Base-by-base conservation (phyloP, 1,140 invertebrate genomes). In the Tetramorium parvispinum region DNA sequence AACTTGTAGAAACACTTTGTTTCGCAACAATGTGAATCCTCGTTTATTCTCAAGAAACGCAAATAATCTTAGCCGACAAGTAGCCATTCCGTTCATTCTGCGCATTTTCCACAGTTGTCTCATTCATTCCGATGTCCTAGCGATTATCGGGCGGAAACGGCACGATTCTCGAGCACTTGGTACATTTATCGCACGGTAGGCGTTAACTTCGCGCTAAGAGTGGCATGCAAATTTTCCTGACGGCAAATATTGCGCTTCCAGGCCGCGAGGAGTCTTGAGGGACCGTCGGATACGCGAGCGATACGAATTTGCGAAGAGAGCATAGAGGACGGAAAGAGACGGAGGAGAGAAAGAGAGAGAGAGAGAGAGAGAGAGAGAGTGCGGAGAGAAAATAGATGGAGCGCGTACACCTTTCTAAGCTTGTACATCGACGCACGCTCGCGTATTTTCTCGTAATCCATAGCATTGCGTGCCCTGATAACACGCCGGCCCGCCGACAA, bases 401-500 rank as follows among this genome's bases (percentile, higher is more conserved):
- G 55, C 53, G 37, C 32, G 55, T 87, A 73, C 57, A 83, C 61
- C 37, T 70, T 89, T 66, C 83, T 79, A 59, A 85, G 55, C 66
- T 59, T 40, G 46, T 57, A 59, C 68, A 68, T 85, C 70, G 85
- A 89, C 87, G 81, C 81, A 88, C 90, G 89, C 91, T 88, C 88
- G 81, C 88, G 66, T 86, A 89, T 93, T 93, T 88, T 83, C 59
- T 68, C 59, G 91, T 93, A 93, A 94, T 94, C 93, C 93, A 90
- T 92, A 91, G 92, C 92, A 91, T 94, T 94, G 94, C 94, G 93
- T 94, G 93, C 91, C 86, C 92, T 92, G 94, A 94, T 94, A 94
- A 94, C 91, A 91, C 93, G 88, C 86, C 86, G 85, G 85, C 79
- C 79, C 91, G 89, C 89, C 78, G 86, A 59, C 77, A 75, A 57